Base-by-base conservation (phyloP, 2,888 invertebrate species). In the Xestobium rufovillosum region DNA sequence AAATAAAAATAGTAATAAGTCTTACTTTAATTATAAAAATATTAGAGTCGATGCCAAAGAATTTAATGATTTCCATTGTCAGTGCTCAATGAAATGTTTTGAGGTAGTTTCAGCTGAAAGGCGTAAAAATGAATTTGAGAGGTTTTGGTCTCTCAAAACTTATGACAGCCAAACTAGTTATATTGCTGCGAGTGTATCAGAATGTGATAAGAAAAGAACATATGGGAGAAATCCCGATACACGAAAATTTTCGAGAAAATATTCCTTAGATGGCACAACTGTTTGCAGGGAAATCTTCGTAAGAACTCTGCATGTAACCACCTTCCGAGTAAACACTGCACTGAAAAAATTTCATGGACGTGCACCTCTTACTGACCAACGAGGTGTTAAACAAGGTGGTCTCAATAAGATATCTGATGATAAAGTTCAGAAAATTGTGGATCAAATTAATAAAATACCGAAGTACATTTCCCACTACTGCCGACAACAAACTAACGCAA, bases 121-220 rank as follows among this genome's bases (percentile, higher is more conserved):
- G 17, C 26, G 42, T 30, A 42, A 43, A 34, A 15, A 26, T 3
- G 26, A 41, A 12, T 45, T 48, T 42, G 38, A 33, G 8, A 31
- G 42, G 26, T 48, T 48, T 43, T 48, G 43, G 46, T 43, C 42
- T 10, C 30, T 48, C 17, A 25, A 38, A 8, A 43, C 41, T 3
- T 45, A 45, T 37, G 34, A 48, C 19, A 31, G 38, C 14, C 43
- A 48, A 42, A 42, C 38, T 14, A 39, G 36, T 26, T 45, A 41
- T 35, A 45, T 45, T 33, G 42, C 44, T 17, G 44, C 45, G 9
- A 34, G 36, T 28, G 39, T 43, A 23, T 14, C n/a, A 23, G 41
- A 27, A 12, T 27, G 3, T 16, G 30, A 23, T n/a, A 47, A 47
- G 32, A 39, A 47, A 25, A 14, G 42, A 42, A 3, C 3, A 8